Evolutionary conservation across 2,113 vertebrate species (phyloP), one percentile per base, ranked within the genome.

Genomic region (Vireo altiloquus): DNA sequence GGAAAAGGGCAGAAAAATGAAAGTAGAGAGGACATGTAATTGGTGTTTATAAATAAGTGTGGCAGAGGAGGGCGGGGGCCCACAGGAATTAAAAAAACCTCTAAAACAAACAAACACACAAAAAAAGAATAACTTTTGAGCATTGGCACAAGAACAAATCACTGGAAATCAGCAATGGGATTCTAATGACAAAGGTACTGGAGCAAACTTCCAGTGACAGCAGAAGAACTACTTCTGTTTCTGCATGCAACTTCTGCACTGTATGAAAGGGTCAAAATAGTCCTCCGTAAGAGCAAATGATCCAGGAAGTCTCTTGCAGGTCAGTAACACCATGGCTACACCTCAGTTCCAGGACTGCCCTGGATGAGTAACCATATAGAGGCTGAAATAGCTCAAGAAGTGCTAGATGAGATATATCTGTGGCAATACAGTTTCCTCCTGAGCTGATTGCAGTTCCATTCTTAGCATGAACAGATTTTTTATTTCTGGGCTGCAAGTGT

Each of bases 391-490:
- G 49, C 52, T 93, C 70, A 59, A 54, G 50, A 79, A 87, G 56
- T 64, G 44, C 60, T 78, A 78, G 79, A 64, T 86, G 56, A 92
- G 71, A 81, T 60, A 20, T 56, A 56, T 94, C 68, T 83, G 31
- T n/a, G 71, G 82, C 68, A 78, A 59, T 44, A 46, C 49, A 13
- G 27, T 69, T 94, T 92, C 68, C 72, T 92, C 24, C 68, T 63
- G 86, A 86, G 59, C 52, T 52, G 76, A 39, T 90, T 63, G 68
- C 86, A 44, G 42, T 86, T 97, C 89, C 80, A 87, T 92, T 95
- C 94, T 92, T 95, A 89, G 91, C 86, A 87, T 4, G 56, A 93
- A 87, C 82, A 96, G 92, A 96, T 95, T 94, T 96, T 94, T 95
- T 90, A 57, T 77, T 95, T 87, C 83, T 90, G 72, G 60, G 35